phyloP scores from a whole-genome alignment of 2,797 vertebrate genomes.

The Pseudochirops cupreus region DNA sequence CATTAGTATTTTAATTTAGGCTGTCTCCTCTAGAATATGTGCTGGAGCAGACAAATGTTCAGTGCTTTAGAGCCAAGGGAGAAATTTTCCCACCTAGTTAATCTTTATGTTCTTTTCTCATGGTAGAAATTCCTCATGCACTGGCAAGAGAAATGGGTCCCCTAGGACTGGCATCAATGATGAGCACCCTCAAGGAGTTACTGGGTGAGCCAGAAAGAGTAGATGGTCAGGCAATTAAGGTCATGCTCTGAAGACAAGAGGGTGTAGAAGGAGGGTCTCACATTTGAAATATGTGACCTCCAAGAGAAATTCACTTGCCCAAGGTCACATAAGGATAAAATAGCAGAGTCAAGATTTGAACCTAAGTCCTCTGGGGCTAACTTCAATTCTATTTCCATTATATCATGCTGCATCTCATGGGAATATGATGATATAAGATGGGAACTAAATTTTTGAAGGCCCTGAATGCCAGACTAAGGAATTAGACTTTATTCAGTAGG shows the following conservation, averaged over 20 bases:
- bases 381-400: background rate
- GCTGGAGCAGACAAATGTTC: slow-evolving; percentile 72
- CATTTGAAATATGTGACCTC: background rate
- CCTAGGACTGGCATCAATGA: background rate
- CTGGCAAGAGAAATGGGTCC: slow-evolving; percentile 25
- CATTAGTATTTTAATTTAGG: slow-evolving; percentile 77
- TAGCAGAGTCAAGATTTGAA: background rate
- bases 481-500: background rate
- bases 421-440: background rate
- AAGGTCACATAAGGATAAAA: background rate
- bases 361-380: background rate
- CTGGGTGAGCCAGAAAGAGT: background rate
- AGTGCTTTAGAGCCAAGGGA: slow-evolving; percentile 64
- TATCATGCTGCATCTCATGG: background rate
- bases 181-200: slow-evolving; percentile 42
- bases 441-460: background rate
- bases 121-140: slow-evolving; percentile 30
- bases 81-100: slow-evolving; percentile 73
- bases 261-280: background rate
- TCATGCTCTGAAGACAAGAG: background rate
- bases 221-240: background rate
- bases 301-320: background rate
- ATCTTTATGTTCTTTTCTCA: slow-evolving; percentile 74
- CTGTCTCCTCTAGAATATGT: slow-evolving; percentile 68
- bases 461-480: background rate